A percentile compares a stretch with the other conserved stretches of the same genome.
These are phyloP conservation scores for Dorcus parallelipipedus DNA, from an alignment of 2,888 invertebrate species.

Conservation along the genomic window DNA sequence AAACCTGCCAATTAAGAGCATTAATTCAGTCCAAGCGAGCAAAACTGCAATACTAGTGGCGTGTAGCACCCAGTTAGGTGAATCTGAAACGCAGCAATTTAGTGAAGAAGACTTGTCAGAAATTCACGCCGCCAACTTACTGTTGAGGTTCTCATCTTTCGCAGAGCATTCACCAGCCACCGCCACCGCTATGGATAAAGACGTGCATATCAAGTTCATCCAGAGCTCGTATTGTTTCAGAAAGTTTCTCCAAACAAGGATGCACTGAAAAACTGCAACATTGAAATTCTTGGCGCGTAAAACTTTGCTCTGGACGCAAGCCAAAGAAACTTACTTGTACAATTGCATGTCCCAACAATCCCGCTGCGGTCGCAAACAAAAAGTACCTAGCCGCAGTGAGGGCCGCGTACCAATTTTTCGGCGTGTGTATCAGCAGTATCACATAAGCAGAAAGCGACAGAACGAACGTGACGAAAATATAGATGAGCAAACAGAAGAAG, in stretches of 20 bases:
- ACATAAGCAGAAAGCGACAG: conserved; percentile 45
- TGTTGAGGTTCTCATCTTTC: conserved; percentile 6
- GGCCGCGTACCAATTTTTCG: conserved; percentile 22
- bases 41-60: conserved; percentile 49
- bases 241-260: conserved; percentile 41
- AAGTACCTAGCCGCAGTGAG: conserved; percentile 33
- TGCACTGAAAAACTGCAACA: conserved; percentile 29
- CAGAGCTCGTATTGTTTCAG: conserved; percentile 47
- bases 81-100: conserved; percentile 20
- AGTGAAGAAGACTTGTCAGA: background rate
- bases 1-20: conserved; percentile 54
- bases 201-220: conserved; percentile 44
- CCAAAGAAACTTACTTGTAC: conserved; percentile 33
- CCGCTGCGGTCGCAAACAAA: conserved; percentile 34
- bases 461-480: conserved; percentile 46
- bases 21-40: conserved; percentile 54
- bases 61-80: conserved; percentile 45
- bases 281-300: background rate
- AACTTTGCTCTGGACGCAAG: background rate
- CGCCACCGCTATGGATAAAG: conserved; percentile 40
- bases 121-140: conserved; percentile 13
- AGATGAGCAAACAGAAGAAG: conserved; percentile 50
- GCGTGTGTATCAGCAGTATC: conserved; percentile 29
- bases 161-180: conserved; percentile 25
- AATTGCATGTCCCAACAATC: conserved; percentile 37